Base-by-base conservation (phyloP, 2,888 invertebrate species). In the Acleris laterana region DNA sequence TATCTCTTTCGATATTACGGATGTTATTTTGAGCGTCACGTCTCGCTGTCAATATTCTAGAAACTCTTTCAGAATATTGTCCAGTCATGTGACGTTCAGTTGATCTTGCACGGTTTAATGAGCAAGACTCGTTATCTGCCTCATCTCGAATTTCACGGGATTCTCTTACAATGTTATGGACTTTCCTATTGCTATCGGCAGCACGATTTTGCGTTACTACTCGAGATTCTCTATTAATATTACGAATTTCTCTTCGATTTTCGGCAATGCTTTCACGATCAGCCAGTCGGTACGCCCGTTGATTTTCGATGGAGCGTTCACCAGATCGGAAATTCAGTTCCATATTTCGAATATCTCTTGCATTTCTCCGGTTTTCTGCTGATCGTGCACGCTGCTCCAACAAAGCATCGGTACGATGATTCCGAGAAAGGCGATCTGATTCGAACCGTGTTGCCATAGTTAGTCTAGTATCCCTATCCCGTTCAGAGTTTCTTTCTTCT, bases 301-400 rank as follows among this genome's bases (percentile, higher is more conserved):
- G 57, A 57, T 52, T 48, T 17, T 63, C 51, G 16, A 52, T 20
- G 32, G 28, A 44, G n/a, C 57, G 63, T 48, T 63, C 48, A 16
- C 58, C 19, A 22, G 53, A 55, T 28, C 17, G 42, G 16, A 17
- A 44, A 9, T 46, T 22, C 32, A 51, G 51, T 2, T 20, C 48
- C 59, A 53, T 59, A 20, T 20, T 49, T 42, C 17, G 59, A 25
- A 6, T 17, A 52, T 19, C 58, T 5, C 52, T 25, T 52, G 4
- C 38, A 28, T 44, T 20, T 17, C 49, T 55, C 28, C 44, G 53
- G 49, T 59, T 65, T 49, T 60, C 60, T 44, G 52, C 42, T 53
- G 48, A 16, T 1, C 38, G 32, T 53, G 28, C 60, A 20, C 55
- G 53, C 6, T 48, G 19, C 9, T 19, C 19, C 16, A 25, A 48